Base-by-base conservation (phyloP, 2,797 vertebrate genomes). In the Arctocebus calabarensis region DNA sequence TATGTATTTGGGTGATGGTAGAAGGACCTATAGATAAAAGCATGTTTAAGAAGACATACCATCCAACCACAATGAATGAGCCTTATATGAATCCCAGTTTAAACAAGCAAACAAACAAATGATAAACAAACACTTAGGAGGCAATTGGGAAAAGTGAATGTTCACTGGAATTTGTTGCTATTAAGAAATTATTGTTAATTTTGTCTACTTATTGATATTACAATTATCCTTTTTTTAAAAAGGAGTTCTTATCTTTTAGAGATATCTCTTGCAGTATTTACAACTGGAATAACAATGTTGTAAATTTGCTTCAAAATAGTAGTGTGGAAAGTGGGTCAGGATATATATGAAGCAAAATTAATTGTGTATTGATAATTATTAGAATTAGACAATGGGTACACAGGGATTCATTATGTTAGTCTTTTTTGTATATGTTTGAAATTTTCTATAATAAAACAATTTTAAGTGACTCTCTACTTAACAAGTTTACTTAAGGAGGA, bases 171-270 rank as follows among this genome's bases (percentile, higher is more conserved):
- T 84, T 88, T 64, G 32, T 64, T 66, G 45, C 59, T 81, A 89
- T 34, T 88, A 78, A 77, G 55, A 48, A 88, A 83, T n/a, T 20
- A 32, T 16, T 73, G 5, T 79, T 71, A 88, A 64, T 92, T 94
- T 94, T 86, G 22, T 75, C 64, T 83, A n/a, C 3, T 84, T 59
- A 27, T 45, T 74, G 22, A 66, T 32, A 92, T 32, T 62, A 1
- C 29, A 29, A 34, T 45, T 48, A 57, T n/a, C 13, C 55, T 83
- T 37, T 86, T 37, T 29, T 1, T 16, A 20, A 32, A 83, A 78
- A 34, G 7, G 48, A 55, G 14, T 62, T 91, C 19, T 9, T 45
- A 12, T 75, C 9, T 85, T 88, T 91, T 73, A 43, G 61, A 88
- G 57, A 40, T 68, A 29, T 37, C 57, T 55, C 32, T 40, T 78